A percentile compares a stretch with the other conserved stretches of the same genome.
phyloP scores from a whole-genome alignment of 2,113 vertebrate species.

The Euleptes europaea region DNA sequence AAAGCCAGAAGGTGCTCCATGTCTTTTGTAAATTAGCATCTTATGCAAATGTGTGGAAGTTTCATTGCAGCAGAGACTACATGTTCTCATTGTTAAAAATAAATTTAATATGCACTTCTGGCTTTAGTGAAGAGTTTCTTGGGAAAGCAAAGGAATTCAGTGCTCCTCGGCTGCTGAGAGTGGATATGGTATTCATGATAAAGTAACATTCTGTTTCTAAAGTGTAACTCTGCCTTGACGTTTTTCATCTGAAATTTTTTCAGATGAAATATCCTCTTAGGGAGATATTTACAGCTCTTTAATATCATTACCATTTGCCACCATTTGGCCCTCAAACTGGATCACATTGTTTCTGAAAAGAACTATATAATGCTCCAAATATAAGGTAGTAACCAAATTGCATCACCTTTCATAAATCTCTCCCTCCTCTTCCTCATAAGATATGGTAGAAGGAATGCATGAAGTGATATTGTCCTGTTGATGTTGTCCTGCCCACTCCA shows the following conservation, averaged over 20 bases:
- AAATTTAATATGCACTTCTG: not conserved
- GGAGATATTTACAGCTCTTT: not conserved
- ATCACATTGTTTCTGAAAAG: not conserved
- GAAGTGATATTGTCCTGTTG: not conserved
- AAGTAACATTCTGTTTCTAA: not conserved
- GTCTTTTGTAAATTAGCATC: not conserved
- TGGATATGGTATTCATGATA: not conserved
- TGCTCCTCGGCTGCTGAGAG: not conserved
- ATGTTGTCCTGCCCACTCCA: not conserved
- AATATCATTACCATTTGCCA: not conserved
- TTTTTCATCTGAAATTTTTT: not conserved
- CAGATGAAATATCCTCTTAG: not conserved
- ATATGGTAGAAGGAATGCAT: not conserved
- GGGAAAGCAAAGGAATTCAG: not conserved
- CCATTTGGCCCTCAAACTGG: not conserved
- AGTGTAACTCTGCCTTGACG: not conserved
- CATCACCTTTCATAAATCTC: not conserved
- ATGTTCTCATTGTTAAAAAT: not conserved
- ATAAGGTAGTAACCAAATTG: not conserved
- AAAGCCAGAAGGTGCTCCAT: not conserved
- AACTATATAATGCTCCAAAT: not conserved
- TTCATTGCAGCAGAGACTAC: not conserved
- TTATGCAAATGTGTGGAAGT: conserved; percentile 19
- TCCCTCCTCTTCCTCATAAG: too few species aligned
- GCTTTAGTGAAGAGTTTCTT: not conserved